Evolutionary conservation across 2,888 invertebrate genomes (phyloP).

Genomic region (Erebia aethiops): DNA sequence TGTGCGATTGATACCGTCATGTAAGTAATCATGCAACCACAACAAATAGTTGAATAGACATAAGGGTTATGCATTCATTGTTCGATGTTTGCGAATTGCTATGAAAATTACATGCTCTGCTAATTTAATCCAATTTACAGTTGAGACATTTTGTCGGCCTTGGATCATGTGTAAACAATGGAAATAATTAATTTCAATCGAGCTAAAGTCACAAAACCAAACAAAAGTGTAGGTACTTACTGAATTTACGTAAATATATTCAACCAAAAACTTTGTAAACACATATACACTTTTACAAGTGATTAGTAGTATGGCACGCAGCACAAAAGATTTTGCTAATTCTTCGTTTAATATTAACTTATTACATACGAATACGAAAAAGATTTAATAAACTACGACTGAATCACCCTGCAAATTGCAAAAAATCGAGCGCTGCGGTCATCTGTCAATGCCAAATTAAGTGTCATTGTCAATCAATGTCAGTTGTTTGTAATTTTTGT

Average conservation of each 20-base stretch:
- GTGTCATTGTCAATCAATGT: slow-evolving; percentile 23
- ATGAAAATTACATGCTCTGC: neutral
- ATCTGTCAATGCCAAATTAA: slow-evolving; percentile 26
- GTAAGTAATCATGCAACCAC: slow-evolving; percentile 51
- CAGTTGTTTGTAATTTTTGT: slow-evolving; percentile 1
- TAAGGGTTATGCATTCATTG: neutral
- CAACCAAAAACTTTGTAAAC: slow-evolving; percentile 6
- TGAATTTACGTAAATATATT: slow-evolving; percentile 19
- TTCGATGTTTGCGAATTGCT: neutral
- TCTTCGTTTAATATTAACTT: slow-evolving; percentile 42
- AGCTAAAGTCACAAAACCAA: slow-evolving; percentile 45
- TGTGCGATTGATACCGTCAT: slow-evolving; percentile 48
- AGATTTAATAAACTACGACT: slow-evolving; percentile 57
- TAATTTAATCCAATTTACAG: slow-evolving; percentile 48
- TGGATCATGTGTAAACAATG: slow-evolving; percentile 65
- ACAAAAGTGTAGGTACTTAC: slow-evolving; percentile 32
- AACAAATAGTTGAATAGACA: slow-evolving; percentile 45
- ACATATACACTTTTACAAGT: slow-evolving; percentile 5
- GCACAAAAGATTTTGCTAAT: slow-evolving; percentile 39
- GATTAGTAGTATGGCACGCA: slow-evolving; percentile 25
- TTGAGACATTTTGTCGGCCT: slow-evolving; percentile 53
- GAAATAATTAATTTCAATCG: slow-evolving; percentile 56
- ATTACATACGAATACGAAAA: slow-evolving; percentile 42
- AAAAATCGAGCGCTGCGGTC: slow-evolving; percentile 33
- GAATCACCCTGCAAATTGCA: slow-evolving; percentile 51